Base-by-base conservation (phyloP, 2,797 vertebrate species). In the Gymnothorax reevesii region DNA sequence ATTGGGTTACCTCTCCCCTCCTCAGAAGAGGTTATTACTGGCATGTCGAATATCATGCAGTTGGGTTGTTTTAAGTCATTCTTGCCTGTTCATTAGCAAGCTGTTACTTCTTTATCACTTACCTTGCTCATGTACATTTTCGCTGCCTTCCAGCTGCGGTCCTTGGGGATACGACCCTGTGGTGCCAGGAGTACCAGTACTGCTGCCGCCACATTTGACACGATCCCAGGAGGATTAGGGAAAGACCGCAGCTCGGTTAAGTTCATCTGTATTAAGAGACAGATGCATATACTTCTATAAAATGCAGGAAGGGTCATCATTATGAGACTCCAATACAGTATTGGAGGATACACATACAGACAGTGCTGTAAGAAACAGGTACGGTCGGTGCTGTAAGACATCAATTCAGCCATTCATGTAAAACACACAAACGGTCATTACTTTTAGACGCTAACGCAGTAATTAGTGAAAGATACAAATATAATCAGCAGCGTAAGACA, bases 111-210 rank as follows among this genome's bases (percentile, higher is more conserved):
- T 12, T 71, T 4, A 42, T 7, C n/a, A 66, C 91, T 94, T 92
- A 96, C 96, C 93, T 97, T 97, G 92, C 95, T 95, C 94, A 95
- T 93, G 85, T 96, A 89, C 88, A 94, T 92, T 91, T 97, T 96
- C 91, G 92, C 91, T 4, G 93, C 95, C 93, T 97, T 97, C 95
- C 95, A 97, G 90, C 90, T 96, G 88, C 95, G 92, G 86, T 97
- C 95, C 93, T 97, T 96, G 27, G 94, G 95, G 87, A 94, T 94
- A 84, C 94, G 94, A 0, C 92, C 92, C 52, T 90, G 87, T 0
- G 95, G 95, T 91, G 92, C 90, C 75, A 96, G 85, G 54, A 97
- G 95, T 20, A 94, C 94, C 55, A 93, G 59, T 5, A 93, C 94
- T 66, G 95, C 95, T 69, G 94, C 90, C 4, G 88, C 94, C 84